Base-by-base conservation (phyloP, 2,888 invertebrate species). In the Mythimna lalbum region DNA sequence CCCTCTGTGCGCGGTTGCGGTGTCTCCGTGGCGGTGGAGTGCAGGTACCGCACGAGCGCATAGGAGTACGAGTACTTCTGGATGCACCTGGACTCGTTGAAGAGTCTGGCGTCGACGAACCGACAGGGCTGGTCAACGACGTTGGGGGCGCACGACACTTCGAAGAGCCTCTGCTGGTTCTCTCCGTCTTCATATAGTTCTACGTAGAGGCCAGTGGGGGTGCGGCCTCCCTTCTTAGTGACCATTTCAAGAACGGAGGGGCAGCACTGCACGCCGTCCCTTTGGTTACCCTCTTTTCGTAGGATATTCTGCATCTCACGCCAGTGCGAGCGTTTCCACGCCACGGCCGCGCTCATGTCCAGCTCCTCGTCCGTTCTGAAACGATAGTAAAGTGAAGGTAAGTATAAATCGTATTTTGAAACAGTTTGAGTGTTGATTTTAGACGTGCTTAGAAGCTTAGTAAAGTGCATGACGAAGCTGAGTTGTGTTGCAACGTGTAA, bases 1-100 rank as follows among this genome's bases (percentile, higher is more conserved):
- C 93, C 93, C 71, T 94, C 93, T 31, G 93, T 92, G 80, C 93
- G 90, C 80, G 90, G 91, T 56, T 90, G 89, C 53, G 95, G 96
- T 80, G 93, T 92, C 67, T 95, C 94, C 50, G 93, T 92, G 55
- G 93, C 92, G 78, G 94, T 88, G 70, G 91, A 96, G 53, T 87
- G 82, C 17, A 89, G 80, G 88, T 97, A 97, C 84, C 97, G 96
- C 70, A 98, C 97, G 83, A 98, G 96, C 68, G 98, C 98, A 94
- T 98, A 98, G 5, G 98, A 97, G 90, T 97, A 98, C 60, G 98
- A 97, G 92, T 97, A 98, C 91, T 97, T 97, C 91, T 98, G 98
- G 60, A 98, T 97, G 94, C 98, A 98, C 86, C 96, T 96, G n/a
- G 98, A 98, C 78, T 97, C 97, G 87, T 96, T 96, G 91, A 96